Percentiles rank a stretch among this genome's conserved stretches.
Evolutionary conservation across 1,140 invertebrate species (phyloP).

Genomic region (Drosophila rhopaloa): DNA sequence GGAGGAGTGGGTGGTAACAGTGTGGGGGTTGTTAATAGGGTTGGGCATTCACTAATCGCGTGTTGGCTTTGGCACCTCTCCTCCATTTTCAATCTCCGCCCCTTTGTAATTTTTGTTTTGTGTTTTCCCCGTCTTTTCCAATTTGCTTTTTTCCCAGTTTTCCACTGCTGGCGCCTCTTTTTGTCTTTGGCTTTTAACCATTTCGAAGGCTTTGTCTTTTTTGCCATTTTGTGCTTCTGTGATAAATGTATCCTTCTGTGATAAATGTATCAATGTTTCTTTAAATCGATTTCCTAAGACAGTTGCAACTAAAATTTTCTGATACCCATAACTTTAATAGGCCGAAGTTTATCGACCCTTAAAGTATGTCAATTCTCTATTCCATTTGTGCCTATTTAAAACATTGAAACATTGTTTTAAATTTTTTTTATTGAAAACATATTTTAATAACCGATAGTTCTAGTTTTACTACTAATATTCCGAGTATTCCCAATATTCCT

Average conservation of each 20-base stretch:
- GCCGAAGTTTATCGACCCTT: too few species aligned
- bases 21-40: conserved; percentile 11
- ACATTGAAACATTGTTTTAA: too few species aligned
- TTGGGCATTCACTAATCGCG: conserved; percentile 40
- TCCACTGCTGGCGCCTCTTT: conserved; percentile 20
- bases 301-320: conserved; percentile 3
- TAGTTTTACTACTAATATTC: too few species aligned
- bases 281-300: conserved; percentile 24
- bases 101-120: conserved; percentile 15
- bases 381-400: too few species aligned
- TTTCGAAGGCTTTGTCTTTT: conserved; percentile 5
- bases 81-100: not conserved
- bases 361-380: too few species aligned
- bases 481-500: too few species aligned
- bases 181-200: conserved; percentile 24
- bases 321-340: too few species aligned
- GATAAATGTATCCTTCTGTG: not conserved
- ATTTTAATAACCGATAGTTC: too few species aligned
- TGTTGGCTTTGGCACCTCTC: conserved; percentile 34
- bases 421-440: too few species aligned
- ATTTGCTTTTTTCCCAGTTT: not conserved
- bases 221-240: conserved; percentile 10
- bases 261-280: conserved; percentile 4
- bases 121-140: not conserved
- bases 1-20: not conserved